Conservation (phyloP, 2,113 vertebrate species). For the Aptenodytes patagonicus region DNA sequence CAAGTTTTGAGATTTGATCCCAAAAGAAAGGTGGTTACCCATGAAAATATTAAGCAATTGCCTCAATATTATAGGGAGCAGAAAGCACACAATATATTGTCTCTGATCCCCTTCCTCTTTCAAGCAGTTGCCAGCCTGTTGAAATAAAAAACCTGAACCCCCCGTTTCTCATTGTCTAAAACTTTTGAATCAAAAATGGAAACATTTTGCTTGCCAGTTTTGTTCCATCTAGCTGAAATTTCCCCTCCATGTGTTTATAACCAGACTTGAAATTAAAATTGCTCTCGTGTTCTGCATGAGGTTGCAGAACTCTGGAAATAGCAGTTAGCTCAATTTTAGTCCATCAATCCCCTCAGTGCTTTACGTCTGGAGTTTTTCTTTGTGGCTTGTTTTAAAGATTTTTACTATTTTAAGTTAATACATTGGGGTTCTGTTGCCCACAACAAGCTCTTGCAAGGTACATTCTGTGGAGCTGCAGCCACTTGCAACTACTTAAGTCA, state of each 20-base stretch:
- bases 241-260: not conserved
- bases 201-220: not conserved
- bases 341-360: not conserved
- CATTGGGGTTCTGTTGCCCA: not conserved
- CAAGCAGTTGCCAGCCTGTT: not conserved
- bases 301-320: not conserved
- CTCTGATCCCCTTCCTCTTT: not conserved
- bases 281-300: not conserved
- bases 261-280: not conserved
- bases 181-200: not conserved
- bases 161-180: not conserved
- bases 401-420: conserved; percentile 3
- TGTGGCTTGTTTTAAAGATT: not conserved
- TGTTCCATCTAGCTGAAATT: not conserved
- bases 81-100: not conserved
- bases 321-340: not conserved
- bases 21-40: not conserved
- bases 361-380: not conserved
- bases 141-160: not conserved
- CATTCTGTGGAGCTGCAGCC: not conserved
- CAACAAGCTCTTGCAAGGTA: not conserved
- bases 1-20: not conserved
- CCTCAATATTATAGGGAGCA: not conserved
- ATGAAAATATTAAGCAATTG: not conserved
- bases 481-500: not conserved